Conservation (phyloP, 2,113 vertebrate genomes). For the Cyprinus carpio region DNA sequence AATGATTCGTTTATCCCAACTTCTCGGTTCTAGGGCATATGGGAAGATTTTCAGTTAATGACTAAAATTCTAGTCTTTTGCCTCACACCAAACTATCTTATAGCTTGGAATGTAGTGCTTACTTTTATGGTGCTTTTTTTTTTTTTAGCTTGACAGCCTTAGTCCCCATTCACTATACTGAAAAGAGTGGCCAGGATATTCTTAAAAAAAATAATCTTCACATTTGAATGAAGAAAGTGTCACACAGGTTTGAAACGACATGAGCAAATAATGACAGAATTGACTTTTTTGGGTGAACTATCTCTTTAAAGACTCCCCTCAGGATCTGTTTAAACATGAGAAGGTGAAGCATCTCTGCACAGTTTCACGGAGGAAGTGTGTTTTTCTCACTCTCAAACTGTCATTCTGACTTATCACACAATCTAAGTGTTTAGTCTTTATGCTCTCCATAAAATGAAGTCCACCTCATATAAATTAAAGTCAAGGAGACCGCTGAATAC, state of each 20-base stretch:
- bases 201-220: not conserved
- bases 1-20: not conserved
- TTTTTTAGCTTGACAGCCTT: not conserved
- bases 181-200: not conserved
- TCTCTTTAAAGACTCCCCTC: conserved; percentile 6
- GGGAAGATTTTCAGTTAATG: not conserved
- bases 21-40: not conserved
- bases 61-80: not conserved
- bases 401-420: conserved; percentile 20
- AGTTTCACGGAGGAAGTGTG: conserved; percentile 40
- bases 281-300: not conserved
- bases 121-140: not conserved
- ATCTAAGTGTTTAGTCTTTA: not conserved
- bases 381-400: conserved; percentile 4
- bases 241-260: not conserved
- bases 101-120: not conserved
- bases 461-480: conserved; percentile 43
- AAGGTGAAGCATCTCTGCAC: conserved; percentile 33
- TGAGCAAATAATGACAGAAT: not conserved
- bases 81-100: not conserved
- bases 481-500: not conserved
- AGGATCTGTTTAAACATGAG: conserved; percentile 29
- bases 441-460: conserved; percentile 21
- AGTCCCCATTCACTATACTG: not conserved
- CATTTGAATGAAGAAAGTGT: not conserved